Base-by-base conservation (phyloP, 2,797 vertebrate species). In the Furcifer pardalis region DNA sequence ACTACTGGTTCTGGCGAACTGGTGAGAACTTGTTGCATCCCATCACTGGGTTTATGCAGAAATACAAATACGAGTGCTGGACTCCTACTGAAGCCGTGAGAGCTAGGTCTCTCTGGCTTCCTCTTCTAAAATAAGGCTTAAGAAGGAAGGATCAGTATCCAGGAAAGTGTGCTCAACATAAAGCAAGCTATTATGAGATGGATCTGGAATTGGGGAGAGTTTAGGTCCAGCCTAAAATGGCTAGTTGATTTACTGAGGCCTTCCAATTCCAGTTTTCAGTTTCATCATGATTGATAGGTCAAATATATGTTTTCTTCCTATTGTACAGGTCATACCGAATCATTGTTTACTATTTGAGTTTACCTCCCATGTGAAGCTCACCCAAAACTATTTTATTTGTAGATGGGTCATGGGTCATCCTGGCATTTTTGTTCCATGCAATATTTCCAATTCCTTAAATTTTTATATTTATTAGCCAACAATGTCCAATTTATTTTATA, bases 341-440 rank as follows among this genome's bases (percentile, higher is more conserved):
- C 52, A 19, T 44, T 46, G 27, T 35, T 56, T 80, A 69, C 27
- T 35, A 81, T 81, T 46, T 35, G n/a, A 76, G 8, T 7, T 76
- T 49, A 46, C 35, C 27, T 76, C 37, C 76, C 71, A 46, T 66
- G 8, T 75, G 23, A 60, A 49, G 25, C 17, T 69, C 49, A 10
- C 9, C 63, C 35, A 40, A 68, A 60, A 66, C 62, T 81, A 32
- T 71, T 65, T 77, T 44, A 60, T 19, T 69, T 77, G 27, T 27
- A 77, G 37, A 6, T 86, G 52, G 73, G 32, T 71, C 73, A 6
- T 86, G 52, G 73, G 32, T 71, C 73, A 86, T 71, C 17, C 40
- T 56, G 77, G 27, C 42, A 81, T 60, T 80, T 68, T 23, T 35
- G 37, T 68, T 44, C 46, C 23, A 9, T 85, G 62, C 37, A 66